Percentiles rank a stretch among this genome's conserved stretches.
phyloP scores from a whole-genome alignment of 1,140 invertebrate species.

The Andrena cerasifolii region DNA sequence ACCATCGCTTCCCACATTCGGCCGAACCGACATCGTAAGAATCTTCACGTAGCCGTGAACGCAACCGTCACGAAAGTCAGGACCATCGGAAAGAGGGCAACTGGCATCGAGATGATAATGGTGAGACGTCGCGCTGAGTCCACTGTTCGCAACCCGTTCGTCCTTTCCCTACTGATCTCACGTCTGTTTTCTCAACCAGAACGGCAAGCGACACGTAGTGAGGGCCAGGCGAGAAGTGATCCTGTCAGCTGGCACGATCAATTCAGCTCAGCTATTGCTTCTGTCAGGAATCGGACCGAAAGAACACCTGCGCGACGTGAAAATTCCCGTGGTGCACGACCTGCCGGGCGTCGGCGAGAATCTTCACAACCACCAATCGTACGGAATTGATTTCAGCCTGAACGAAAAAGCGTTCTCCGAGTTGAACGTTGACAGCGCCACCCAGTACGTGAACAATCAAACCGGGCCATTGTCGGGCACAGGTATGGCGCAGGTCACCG shows the following conservation, averaged over 20 bases:
- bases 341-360: constrained; percentile 84
- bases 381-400: constrained; percentile 63
- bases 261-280: constrained; percentile 82
- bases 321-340: constrained; percentile 75
- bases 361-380: constrained; percentile 81
- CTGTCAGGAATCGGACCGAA: constrained; percentile 84
- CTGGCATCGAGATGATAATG: constrained; percentile 64
- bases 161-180: too few relatives aligned
- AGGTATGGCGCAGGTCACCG: constrained; percentile 85
- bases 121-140: constrained; percentile 37
- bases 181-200: constrained; percentile 59
- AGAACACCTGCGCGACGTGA: constrained; percentile 76
- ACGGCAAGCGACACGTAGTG: constrained; percentile 73
- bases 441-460: constrained; percentile 81
- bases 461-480: constrained; percentile 90
- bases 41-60: constrained; percentile 88
- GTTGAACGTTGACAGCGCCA: constrained; percentile 34
- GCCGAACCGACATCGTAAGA: constrained; percentile 84
- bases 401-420: constrained; percentile 4
- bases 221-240: constrained; percentile 79
- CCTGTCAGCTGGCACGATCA: constrained; percentile 78
- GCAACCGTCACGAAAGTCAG: constrained; percentile 84
- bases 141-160: background rate
- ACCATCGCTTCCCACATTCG: constrained; percentile 85
- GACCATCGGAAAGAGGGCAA: constrained; percentile 26